Evolutionary conservation across 1,140 invertebrate species (phyloP).

Genomic region (Cepaea nemoralis): DNA sequence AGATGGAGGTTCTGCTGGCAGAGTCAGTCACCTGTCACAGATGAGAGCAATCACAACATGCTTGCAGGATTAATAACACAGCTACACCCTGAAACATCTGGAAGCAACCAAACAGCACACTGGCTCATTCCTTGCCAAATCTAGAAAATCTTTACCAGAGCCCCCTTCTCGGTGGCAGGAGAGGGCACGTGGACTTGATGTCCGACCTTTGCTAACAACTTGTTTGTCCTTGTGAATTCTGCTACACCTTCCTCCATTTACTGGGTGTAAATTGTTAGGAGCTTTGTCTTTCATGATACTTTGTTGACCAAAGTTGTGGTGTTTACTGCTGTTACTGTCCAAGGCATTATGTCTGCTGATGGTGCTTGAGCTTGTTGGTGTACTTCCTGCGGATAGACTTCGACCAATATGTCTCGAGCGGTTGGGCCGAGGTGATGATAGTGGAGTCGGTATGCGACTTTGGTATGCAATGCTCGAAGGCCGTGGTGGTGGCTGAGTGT

Average conservation of each 20-base stretch:
- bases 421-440: slow-evolving; percentile 6
- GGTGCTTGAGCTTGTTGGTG: not conserved
- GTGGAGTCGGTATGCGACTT: slow-evolving; percentile 39
- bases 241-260: not conserved
- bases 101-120: not conserved
- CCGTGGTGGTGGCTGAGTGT: not conserved
- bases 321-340: not conserved
- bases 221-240: slow-evolving; percentile 5
- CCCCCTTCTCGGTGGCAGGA: not conserved
- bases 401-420: not conserved
- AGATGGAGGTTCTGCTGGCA: not conserved
- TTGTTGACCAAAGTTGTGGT: not conserved
- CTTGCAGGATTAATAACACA: not conserved
- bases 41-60: not conserved
- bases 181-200: not conserved
- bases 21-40: not conserved
- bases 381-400: not conserved
- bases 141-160: slow-evolving; percentile 1
- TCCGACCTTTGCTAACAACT: slow-evolving; percentile 2
- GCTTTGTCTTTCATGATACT: not conserved
- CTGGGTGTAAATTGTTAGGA: not conserved
- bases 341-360: not conserved
- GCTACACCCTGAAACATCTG: not conserved
- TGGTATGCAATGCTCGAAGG: slow-evolving; percentile 14
- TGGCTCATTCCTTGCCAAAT: not conserved